Evolutionary conservation across 2,797 vertebrate genomes (phyloP), one percentile per base, ranked within the genome.

Genomic region (Mastacembelus armatus): DNA sequence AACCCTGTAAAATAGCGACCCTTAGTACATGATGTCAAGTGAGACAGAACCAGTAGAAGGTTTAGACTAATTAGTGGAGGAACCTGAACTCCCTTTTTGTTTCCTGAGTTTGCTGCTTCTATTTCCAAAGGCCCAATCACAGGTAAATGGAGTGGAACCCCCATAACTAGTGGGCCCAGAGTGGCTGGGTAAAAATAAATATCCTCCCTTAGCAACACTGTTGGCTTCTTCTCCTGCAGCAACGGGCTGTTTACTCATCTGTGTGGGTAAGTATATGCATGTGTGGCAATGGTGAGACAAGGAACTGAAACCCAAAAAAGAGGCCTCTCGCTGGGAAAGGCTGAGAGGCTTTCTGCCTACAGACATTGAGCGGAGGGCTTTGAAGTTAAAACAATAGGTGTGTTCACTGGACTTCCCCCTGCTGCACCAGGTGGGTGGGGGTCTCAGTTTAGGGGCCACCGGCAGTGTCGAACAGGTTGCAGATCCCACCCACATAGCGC

Each of bases 371-470:
- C 51, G 24, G 29, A 18, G 56, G 54, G 62, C 78, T 88, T 87
- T 87, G 81, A 85, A 84, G 77, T 77, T 69, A 66, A 86, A 84
- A 81, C 83, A 80, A 85, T 66, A 72, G 74, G 69, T 82, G 72
- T 7, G 69, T 78, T 86, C 66, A 68, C 36, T 60, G 71, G 44
- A 66, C 71, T 16, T 57, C 38, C 42, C 71, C 54, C 48, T 43
- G 66, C 66, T 63, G 62, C 2, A 69, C 71, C 77, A 85, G 76
- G 76, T 87, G 87, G 83, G 83, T 73, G 76, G 80, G 84, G 74
- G 66, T 72, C 74, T 77, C 48, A 40, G 51, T 64, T 62, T 50
- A 33, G 36, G 75, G 83, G 78, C 76, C 76, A 71, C 71, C 36
- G 36, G 40, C 60, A 38, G 66, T 36, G 80, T 54, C 12, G 3